These are phyloP conservation scores for Hirtodrosophila trivittata DNA, from an alignment of 2,888 invertebrate genomes.

Conservation along the genomic window DNA sequence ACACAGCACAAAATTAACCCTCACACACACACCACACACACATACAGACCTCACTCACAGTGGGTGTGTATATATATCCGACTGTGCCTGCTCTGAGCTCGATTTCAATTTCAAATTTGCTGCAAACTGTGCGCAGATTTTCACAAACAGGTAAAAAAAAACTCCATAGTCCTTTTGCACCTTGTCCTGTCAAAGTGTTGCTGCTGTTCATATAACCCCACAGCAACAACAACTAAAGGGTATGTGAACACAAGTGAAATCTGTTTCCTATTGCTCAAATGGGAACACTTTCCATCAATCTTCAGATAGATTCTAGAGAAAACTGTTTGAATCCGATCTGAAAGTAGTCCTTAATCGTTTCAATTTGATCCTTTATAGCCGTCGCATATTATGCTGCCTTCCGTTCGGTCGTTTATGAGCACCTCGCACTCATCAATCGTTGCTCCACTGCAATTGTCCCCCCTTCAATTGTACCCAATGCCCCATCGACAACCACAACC, in stretches of 20 bases:
- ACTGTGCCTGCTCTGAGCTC: conserved; percentile 65
- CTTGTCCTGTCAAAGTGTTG: conserved; percentile 22
- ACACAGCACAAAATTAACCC: conserved; percentile 51
- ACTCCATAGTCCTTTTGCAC: conserved; percentile 40
- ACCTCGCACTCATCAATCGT: too few species aligned
- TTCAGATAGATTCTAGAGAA: too few species aligned
- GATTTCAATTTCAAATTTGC: conserved; percentile 28
- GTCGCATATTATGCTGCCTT: too few species aligned
- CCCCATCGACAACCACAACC: too few species aligned
- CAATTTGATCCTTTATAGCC: too few species aligned
- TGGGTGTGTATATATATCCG: conserved; percentile 73
- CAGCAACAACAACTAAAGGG: neutral
- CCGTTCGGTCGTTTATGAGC: too few species aligned
- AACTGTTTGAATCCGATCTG: too few species aligned
- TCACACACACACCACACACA: conserved; percentile 25
- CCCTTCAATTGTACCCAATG: too few species aligned
- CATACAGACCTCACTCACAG: conserved; percentile 37
- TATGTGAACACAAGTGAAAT: neutral
- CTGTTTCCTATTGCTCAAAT: too few species aligned
- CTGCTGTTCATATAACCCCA: neutral
- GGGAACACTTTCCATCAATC: too few species aligned
- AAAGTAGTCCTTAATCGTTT: too few species aligned
- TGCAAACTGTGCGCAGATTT: conserved; percentile 39
- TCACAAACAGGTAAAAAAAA: conserved; percentile 60
- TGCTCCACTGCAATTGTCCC: too few species aligned